Evolutionary conservation across 2,797 vertebrate genomes (phyloP).

Genomic region (Poeciliopsis turneri): DNA sequence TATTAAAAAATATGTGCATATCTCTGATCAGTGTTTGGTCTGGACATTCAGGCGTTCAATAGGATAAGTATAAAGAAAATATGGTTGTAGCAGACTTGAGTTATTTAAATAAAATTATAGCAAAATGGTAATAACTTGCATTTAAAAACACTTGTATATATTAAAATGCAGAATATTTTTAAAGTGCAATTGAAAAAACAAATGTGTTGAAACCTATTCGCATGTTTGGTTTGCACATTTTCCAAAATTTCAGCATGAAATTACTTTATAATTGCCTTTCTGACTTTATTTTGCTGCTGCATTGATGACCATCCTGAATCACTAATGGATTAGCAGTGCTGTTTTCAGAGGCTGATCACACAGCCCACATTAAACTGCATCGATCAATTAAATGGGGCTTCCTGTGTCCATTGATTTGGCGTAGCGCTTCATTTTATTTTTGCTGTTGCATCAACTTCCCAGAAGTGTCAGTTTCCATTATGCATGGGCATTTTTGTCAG

Average conservation of each 20-base stretch:
- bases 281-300: not conserved
- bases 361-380: conserved; percentile 41
- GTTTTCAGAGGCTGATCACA: conserved; percentile 17
- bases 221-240: not conserved
- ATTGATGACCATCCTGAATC: not conserved
- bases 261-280: not conserved
- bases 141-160: not conserved
- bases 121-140: not conserved
- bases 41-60: not conserved
- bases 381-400: conserved; percentile 43
- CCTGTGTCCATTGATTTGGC: conserved; percentile 52
- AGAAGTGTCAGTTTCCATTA: conserved; percentile 57
- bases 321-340: conserved; percentile 28
- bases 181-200: not conserved
- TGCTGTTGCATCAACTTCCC: conserved; percentile 49
- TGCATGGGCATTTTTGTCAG: conserved; percentile 32
- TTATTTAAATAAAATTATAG: not conserved
- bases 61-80: not conserved
- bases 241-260: not conserved
- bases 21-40: not conserved
- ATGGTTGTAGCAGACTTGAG: not conserved
- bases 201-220: not conserved
- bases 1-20: not conserved
- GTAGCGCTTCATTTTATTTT: conserved; percentile 35
- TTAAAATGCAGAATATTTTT: not conserved